Conservation (phyloP, 2,888 invertebrate species). For the Lottia scabra region DNA sequence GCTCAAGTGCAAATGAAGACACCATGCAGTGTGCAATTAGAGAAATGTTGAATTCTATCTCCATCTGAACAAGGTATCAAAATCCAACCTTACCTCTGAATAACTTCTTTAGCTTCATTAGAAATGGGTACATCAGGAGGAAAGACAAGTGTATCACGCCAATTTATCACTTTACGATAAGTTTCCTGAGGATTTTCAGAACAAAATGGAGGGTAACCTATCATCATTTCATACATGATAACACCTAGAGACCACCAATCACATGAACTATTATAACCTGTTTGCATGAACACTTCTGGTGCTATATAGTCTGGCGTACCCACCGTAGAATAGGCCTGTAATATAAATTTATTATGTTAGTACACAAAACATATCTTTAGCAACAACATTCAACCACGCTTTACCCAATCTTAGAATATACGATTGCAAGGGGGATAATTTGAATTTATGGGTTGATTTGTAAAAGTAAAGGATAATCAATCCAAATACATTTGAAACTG, state of each 20-base stretch:
- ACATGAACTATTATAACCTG: slow-evolving; percentile 97
- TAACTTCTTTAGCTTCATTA: slow-evolving; percentile 95
- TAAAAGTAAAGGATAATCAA: too few relatives aligned
- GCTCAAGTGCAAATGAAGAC: too few relatives aligned
- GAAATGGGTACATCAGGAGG: slow-evolving; percentile 99
- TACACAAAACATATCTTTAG: too few relatives aligned
- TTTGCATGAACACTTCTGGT: slow-evolving; percentile 95
- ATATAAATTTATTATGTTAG: too few relatives aligned
- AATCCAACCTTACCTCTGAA: slow-evolving; percentile 73
- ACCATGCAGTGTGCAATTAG: too few relatives aligned
- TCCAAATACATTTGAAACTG: too few relatives aligned
- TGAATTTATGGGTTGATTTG: too few relatives aligned
- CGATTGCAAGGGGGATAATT: too few relatives aligned
- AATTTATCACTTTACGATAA: slow-evolving; percentile 98
- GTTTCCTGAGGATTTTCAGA: slow-evolving; percentile 98
- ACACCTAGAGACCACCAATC: slow-evolving; percentile 99
- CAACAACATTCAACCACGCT: too few relatives aligned
- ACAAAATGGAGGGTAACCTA: slow-evolving; percentile 99
- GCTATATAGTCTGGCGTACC: slow-evolving; percentile 99
- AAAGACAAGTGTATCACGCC: slow-evolving; percentile 97
- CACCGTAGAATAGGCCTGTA: slow-evolving; percentile 75
- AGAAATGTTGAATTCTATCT: too few relatives aligned
- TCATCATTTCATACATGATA: slow-evolving; percentile 99
- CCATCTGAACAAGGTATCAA: neutral
- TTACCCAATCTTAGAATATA: too few relatives aligned